Percentiles rank a stretch among this genome's conserved stretches.
These are phyloP conservation scores for Brachynemurus nebulosus DNA, from an alignment of 2,888 invertebrate species.

Conservation along the genomic window DNA sequence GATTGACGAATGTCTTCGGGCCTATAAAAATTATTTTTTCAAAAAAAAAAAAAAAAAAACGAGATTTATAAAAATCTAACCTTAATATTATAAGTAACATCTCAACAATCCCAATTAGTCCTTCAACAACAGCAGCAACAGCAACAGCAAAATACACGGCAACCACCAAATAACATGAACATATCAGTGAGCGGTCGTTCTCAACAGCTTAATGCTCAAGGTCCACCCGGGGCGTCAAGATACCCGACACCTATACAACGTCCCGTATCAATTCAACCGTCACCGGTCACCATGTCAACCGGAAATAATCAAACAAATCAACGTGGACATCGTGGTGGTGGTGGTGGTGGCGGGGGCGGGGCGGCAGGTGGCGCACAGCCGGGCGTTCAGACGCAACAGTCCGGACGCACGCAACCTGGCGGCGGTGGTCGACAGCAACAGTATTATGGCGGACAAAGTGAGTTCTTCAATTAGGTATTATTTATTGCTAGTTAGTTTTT, in stretches of 20 bases:
- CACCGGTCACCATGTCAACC: slow-evolving; percentile 29
- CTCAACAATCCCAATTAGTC: slow-evolving; percentile 6
- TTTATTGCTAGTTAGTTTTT: too few species aligned
- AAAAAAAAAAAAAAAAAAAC: too few species aligned
- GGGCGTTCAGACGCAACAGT: slow-evolving; percentile 3
- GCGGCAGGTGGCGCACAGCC: too few species aligned
- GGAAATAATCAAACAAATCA: slow-evolving; percentile 28
- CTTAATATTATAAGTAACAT: not conserved
- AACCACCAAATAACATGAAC: slow-evolving; percentile 8
- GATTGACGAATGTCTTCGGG: too few species aligned
- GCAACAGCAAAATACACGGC: slow-evolving; percentile 17
- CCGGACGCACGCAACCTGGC: slow-evolving; percentile 23
- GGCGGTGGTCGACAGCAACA: slow-evolving; percentile 33
- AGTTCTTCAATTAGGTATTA: slow-evolving; percentile 17
- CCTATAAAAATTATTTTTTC: too few species aligned
- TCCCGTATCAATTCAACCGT: slow-evolving; percentile 35
- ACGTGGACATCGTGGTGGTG: slow-evolving; percentile 30
- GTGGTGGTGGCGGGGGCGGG: slow-evolving; percentile 28
- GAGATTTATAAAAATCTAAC: too few species aligned
- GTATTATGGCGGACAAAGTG: slow-evolving; percentile 38
- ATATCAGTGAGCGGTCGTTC: slow-evolving; percentile 20
- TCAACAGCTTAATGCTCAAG: slow-evolving; percentile 20
- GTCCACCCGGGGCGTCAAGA: slow-evolving; percentile 21
- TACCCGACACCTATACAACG: slow-evolving; percentile 40
- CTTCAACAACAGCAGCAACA: slow-evolving; percentile 25